Percentiles rank a stretch among this genome's conserved stretches.
phyloP scores from a whole-genome alignment of 2,113 vertebrate species.

The Anhinga anhinga region DNA sequence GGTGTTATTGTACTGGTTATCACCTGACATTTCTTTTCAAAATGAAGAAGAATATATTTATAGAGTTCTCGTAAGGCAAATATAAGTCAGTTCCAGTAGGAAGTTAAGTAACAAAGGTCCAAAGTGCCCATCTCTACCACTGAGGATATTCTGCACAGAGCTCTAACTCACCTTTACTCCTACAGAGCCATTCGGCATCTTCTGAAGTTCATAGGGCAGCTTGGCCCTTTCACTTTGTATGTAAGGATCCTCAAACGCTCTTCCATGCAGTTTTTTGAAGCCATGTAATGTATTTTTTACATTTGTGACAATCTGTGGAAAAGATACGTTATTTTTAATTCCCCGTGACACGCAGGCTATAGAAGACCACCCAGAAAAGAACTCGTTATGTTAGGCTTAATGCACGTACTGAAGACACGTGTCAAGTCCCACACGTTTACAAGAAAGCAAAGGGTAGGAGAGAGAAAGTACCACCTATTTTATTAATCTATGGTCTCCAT shows the following conservation, averaged over 20 bases:
- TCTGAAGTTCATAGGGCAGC: conserved; percentile 90
- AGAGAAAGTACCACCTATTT: not conserved
- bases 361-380: not conserved
- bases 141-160: not conserved
- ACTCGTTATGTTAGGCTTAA: not conserved
- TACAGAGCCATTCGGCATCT: conserved; percentile 86
- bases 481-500: not conserved
- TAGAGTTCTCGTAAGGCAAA: not conserved
- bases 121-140: not conserved
- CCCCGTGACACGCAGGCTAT: not conserved
- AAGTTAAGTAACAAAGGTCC: not conserved
- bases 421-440: not conserved
- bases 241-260: conserved; percentile 88
- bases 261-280: conserved; percentile 93
- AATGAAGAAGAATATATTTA: not conserved
- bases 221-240: conserved; percentile 86
- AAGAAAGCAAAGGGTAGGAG: not conserved
- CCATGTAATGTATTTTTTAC: conserved; percentile 93
- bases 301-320: conserved; percentile 87
- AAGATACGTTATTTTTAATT: not conserved
- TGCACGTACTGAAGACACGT: not conserved
- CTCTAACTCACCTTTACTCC: conserved; percentile 85
- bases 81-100: not conserved
- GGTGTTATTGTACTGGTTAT: not conserved
- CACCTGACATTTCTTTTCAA: not conserved